Evolutionary conservation across 2,113 vertebrate species (phyloP).

Genomic region (Dermatemys mawii): DNA sequence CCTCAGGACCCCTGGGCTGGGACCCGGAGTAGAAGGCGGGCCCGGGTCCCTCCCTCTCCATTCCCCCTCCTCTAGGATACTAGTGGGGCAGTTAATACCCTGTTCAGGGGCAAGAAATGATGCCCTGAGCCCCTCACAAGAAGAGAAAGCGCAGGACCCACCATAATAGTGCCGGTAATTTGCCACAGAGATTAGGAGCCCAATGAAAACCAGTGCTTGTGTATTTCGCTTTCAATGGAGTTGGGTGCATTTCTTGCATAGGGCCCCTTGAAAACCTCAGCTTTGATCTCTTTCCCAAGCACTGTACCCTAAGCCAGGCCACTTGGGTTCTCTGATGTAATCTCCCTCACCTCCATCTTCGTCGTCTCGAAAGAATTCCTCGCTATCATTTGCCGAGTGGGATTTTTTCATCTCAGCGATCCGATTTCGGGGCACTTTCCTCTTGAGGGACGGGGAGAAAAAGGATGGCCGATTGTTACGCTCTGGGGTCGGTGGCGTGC

Average conservation of each 20-base stretch:
- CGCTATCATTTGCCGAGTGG: conserved; percentile 97
- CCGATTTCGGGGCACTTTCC: conserved; percentile 90
- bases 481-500: conserved; percentile 95
- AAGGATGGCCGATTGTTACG: conserved; percentile 93
- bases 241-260: not conserved
- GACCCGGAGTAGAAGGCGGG: too few relatives aligned
- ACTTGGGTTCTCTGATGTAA: not conserved
- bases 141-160: too few relatives aligned
- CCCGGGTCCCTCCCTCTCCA: too few relatives aligned
- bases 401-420: conserved; percentile 98
- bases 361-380: conserved; percentile 96
- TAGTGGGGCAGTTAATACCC: too few relatives aligned
- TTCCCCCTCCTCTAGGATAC: too few relatives aligned
- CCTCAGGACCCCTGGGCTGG: too few relatives aligned
- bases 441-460: conserved; percentile 95
- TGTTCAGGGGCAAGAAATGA: too few relatives aligned
- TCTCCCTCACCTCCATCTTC: conserved; percentile 79
- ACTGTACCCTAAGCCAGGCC: not conserved
- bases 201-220: not conserved
- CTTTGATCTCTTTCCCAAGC: not conserved
- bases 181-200: too few relatives aligned
- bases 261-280: not conserved
- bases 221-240: not conserved
- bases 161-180: too few relatives aligned
- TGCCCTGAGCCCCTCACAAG: too few relatives aligned